phyloP scores from a whole-genome alignment of 2,113 vertebrate species.

The Tychaedon coryphoeus region DNA sequence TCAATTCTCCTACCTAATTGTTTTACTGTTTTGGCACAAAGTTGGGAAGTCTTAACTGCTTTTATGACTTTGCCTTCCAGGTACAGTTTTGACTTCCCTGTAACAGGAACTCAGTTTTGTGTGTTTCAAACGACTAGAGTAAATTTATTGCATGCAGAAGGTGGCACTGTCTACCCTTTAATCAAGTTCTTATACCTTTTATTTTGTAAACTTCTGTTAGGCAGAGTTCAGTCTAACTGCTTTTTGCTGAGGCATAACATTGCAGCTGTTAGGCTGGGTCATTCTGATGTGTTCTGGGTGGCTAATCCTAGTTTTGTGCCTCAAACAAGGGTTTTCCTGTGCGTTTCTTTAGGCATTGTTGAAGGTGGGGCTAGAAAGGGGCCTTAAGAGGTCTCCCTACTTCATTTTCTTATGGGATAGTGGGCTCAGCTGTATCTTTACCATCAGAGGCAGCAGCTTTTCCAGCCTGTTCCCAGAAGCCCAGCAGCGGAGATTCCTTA shows the following conservation, averaged over 20 bases:
- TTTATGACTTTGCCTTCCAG: background rate
- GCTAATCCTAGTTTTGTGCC: background rate
- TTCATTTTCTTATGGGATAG: background rate
- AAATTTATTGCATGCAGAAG: conserved; percentile 78
- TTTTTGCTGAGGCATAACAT: background rate
- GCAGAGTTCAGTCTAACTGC: background rate
- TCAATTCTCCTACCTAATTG: background rate
- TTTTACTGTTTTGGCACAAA: background rate
- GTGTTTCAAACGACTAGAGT: background rate
- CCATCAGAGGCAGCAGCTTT: background rate
- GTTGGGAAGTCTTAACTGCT: background rate
- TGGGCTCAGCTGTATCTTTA: background rate
- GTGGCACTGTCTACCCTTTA: conserved; percentile 83
- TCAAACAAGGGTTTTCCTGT: background rate
- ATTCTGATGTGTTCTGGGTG: background rate
- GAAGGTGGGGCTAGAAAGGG: background rate
- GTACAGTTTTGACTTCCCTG: background rate
- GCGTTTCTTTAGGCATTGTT: rapidly evolving
- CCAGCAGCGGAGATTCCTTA: background rate
- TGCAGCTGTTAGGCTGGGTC: background rate
- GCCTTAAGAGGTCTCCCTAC: background rate
- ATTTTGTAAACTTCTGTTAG: conserved; percentile 60
- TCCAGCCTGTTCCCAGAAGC: background rate
- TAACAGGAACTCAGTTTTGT: conserved; percentile 13
- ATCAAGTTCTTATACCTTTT: conserved; percentile 65